Evolutionary conservation across 2,113 vertebrate genomes (phyloP), one percentile per base, ranked within the genome.

Genomic region (Bubo scandiacus): DNA sequence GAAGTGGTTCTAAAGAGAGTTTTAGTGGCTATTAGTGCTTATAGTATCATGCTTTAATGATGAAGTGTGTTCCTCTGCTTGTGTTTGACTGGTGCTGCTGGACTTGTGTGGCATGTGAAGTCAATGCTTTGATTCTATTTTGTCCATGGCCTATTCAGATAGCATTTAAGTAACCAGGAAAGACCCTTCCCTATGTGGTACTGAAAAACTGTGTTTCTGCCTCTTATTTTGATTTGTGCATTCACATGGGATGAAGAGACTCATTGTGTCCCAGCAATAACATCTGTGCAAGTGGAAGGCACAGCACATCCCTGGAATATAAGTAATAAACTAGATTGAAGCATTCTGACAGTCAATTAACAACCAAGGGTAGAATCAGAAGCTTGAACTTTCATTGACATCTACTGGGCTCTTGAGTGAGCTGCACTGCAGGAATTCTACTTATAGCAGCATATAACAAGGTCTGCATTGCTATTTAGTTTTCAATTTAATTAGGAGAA

Each of bases 361-460:
- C 32, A 78, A 29, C 25, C 29, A 38, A 77, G 54, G 40, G 15
- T 54, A 81, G 52, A 81, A 71, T 79, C 81, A 79, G 72, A 91
- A 88, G 22, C 58, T 80, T 43, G n/a, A 92, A 82, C 72, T 87
- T 90, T 94, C 85, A 90, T 93, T 96, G 96, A 85, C 84, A 65
- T 87, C 66, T 87, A 9, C 67, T 80, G 86, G 77, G 47, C 57
- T 89, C 25, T 87, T 80, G 73, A 81, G 52, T 80, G 81, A 94
- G 86, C 65, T 80, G 61, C 78, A 38, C 77, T 65, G 70, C 62
- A 87, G 84, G 94, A 84, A 63, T 94, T 79, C 61, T 85, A 30
- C 55, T 90, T 70, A 57, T 5, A 87, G 52, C n/a, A 79, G 54
- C 26, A 58, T 40, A 16, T 59, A 78, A 90, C 75, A 88, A 92